These are phyloP conservation scores for cat (Felis catus) DNA, from an alignment of 2,113 vertebrate genomes.

Conservation along the genomic window DNA sequence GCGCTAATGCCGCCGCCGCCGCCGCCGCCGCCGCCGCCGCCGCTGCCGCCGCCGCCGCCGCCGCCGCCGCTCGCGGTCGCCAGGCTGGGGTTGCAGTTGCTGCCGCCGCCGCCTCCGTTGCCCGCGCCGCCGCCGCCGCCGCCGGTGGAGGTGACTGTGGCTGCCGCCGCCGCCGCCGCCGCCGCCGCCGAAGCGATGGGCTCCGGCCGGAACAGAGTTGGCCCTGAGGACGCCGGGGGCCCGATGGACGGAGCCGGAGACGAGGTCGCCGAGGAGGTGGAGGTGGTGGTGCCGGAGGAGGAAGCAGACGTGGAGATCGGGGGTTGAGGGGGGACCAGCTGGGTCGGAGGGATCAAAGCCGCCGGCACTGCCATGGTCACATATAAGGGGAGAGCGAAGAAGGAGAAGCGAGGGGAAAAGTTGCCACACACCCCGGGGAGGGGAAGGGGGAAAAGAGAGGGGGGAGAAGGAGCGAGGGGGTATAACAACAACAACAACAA, in stretches of 20 bases:
- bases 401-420: conserved; percentile 65
- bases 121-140: conserved; percentile 23
- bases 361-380: conserved; percentile 98
- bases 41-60: conserved; percentile 67
- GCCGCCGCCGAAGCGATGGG: conserved; percentile 82
- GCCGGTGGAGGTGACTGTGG: conserved; percentile 66
- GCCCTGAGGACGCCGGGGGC: conserved; percentile 84
- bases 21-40: conserved; percentile 32
- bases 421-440: conserved; percentile 65
- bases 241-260: conserved; percentile 92
- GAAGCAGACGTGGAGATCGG: conserved; percentile 90
- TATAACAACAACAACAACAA: background rate
- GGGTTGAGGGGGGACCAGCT: conserved; percentile 91
- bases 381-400: conserved; percentile 79
- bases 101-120: conserved; percentile 44
- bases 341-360: conserved; percentile 94
- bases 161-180: conserved; percentile 67
- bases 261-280: conserved; percentile 90
- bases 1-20: conserved; percentile 50
- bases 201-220: conserved; percentile 93
- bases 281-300: conserved; percentile 86
- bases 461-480: background rate
- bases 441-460: conserved; percentile 45
- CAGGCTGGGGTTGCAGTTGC: conserved; percentile 74
- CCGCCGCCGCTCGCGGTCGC: conserved; percentile 52